phyloP scores from a whole-genome alignment of 2,113 vertebrate species.

The Nannospalax galili region DNA sequence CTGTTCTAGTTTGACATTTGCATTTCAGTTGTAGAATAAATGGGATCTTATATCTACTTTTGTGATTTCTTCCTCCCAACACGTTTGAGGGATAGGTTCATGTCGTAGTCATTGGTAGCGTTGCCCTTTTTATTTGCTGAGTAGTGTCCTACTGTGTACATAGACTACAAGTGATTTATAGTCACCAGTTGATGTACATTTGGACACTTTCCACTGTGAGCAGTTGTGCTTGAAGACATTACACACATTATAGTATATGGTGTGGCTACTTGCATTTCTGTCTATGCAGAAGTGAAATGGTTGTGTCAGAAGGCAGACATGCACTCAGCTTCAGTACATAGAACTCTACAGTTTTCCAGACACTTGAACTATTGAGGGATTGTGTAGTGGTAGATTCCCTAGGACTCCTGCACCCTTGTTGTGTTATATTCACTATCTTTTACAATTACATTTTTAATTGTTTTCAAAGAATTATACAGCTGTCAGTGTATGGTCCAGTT shows the following conservation, averaged over 20 bases:
- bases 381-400: background rate
- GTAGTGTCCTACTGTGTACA: background rate
- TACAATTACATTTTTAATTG: background rate
- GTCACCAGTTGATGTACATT: background rate
- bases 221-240: background rate
- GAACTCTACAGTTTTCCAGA: background rate
- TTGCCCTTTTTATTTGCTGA: background rate
- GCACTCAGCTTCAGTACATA: background rate
- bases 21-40: background rate
- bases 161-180: background rate
- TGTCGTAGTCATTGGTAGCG: background rate
- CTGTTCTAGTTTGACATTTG: background rate
- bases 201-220: background rate
- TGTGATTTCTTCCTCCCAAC: background rate
- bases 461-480: background rate
- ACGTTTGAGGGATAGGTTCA: background rate
- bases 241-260: background rate
- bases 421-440: background rate
- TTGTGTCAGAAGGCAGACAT: background rate
- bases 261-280: background rate
- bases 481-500: background rate
- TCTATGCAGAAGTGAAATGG: background rate
- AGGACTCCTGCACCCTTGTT: background rate
- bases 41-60: background rate
- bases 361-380: background rate